Evolutionary conservation across 1,140 invertebrate genomes (phyloP).

Genomic region (Chrysomallon squamiferum): DNA sequence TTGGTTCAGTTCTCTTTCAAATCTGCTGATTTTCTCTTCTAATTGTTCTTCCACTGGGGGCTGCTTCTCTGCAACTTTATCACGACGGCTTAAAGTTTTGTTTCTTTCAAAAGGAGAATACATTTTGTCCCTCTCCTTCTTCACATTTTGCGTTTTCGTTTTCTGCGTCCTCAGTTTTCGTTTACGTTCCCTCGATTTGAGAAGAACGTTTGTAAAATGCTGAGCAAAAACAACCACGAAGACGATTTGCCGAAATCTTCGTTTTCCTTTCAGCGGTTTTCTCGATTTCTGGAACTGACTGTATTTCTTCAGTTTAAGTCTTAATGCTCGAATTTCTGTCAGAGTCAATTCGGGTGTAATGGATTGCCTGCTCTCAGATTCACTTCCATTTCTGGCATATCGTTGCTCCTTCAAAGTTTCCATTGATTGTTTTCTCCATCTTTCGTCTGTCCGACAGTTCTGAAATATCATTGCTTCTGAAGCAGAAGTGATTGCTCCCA

Average conservation of each 20-base stretch:
- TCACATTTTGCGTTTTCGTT: no score
- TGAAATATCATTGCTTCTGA: no score
- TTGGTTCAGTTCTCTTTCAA: slow-evolving; percentile 1
- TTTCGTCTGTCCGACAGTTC: no score
- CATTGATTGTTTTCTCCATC: no score
- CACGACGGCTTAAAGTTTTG: slow-evolving; percentile 8
- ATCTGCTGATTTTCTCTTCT: slow-evolving; percentile 7
- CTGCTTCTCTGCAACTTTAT: no score
- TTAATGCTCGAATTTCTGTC: not conserved
- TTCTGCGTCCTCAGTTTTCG: no score
- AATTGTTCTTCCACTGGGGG: not conserved
- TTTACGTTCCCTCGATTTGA: no score
- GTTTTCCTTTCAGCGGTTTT: slow-evolving; percentile 16
- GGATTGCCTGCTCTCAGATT: not conserved
- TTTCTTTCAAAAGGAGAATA: slow-evolving; percentile 8
- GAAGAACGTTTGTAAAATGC: not conserved
- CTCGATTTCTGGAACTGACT: slow-evolving; percentile 3
- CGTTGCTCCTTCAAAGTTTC: no score
- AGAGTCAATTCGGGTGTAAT: not conserved
- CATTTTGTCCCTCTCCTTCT: not conserved
- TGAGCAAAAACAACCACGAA: slow-evolving; percentile 7
- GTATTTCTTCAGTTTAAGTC: slow-evolving; percentile 19
- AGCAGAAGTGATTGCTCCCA: no score
- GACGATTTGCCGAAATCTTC: slow-evolving; percentile 15
- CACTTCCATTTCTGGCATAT: no score